Evolutionary conservation across 2,113 vertebrate genomes (phyloP).

Genomic region (Formicarius rufipectus): DNA sequence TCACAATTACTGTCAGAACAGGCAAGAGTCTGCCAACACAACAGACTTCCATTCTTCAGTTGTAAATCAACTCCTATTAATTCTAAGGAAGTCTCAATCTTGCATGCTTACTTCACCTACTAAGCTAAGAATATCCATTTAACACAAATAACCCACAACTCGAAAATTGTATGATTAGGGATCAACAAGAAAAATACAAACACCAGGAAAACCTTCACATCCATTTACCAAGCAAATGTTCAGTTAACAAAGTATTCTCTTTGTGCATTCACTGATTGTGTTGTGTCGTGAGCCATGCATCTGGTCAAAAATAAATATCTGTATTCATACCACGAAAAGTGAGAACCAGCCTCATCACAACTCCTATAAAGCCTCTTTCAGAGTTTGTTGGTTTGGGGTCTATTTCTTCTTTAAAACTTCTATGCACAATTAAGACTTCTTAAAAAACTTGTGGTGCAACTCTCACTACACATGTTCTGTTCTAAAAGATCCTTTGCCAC

Average conservation of each 20-base stretch:
- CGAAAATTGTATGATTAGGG: not conserved
- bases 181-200: not conserved
- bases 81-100: not conserved
- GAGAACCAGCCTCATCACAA: not conserved
- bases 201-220: not conserved
- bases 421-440: not conserved
- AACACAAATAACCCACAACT: not conserved
- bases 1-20: not conserved
- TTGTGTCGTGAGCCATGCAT: not conserved
- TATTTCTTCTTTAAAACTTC: not conserved
- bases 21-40: not conserved
- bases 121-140: not conserved
- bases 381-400: not conserved
- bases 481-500: not conserved
- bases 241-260: not conserved
- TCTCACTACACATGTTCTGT: rapidly evolving
- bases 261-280: not conserved
- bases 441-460: not conserved
- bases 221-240: not conserved
- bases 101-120: not conserved
- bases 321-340: not conserved
- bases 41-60: not conserved
- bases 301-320: not conserved
- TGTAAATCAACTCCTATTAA: not conserved
- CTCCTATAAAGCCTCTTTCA: not conserved